Evolutionary conservation across 2,113 vertebrate species (phyloP).

Genomic region (Phrynosoma blainvillii): DNA sequence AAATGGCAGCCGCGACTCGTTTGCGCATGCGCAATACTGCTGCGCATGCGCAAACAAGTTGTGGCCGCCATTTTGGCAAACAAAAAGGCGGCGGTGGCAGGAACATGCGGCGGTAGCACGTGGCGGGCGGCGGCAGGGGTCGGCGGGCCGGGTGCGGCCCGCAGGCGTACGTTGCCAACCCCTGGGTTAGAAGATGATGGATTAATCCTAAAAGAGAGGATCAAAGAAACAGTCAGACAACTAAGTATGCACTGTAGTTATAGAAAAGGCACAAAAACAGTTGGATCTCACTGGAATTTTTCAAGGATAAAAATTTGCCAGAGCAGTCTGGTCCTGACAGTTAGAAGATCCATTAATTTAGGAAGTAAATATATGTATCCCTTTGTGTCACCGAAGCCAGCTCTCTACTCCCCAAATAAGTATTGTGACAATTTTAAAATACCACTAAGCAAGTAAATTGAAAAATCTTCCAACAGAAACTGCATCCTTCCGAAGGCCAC

Average conservation of each 20-base stretch:
- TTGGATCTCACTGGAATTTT: not conserved
- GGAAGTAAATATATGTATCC: conserved; percentile 43
- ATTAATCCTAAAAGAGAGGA: not conserved
- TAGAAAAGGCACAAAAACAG: not conserved
- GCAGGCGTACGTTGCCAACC: no score
- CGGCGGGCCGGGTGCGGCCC: no score
- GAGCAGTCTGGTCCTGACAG: not conserved
- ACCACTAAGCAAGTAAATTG: conserved; percentile 68
- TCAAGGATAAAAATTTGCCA: not conserved
- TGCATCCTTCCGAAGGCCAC: conserved; percentile 65
- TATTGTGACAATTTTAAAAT: conserved; percentile 66
- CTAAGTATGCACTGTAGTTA: not conserved
- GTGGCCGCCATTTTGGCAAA: no score
- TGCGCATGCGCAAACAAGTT: no score
- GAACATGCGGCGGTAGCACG: no score
- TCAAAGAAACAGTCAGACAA: conserved; percentile 7
- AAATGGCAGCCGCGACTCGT: no score
- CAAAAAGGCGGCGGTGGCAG: no score
- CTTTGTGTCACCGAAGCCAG: conserved; percentile 46
- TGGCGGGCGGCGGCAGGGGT: no score
- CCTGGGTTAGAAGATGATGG: not conserved
- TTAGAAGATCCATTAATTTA: not conserved
- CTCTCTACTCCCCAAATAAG: conserved; percentile 63
- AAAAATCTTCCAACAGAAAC: conserved; percentile 68
- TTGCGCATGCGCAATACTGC: no score